phyloP scores from a whole-genome alignment of 2,113 vertebrate species.

The Ictidomys tridecemlineatus region DNA sequence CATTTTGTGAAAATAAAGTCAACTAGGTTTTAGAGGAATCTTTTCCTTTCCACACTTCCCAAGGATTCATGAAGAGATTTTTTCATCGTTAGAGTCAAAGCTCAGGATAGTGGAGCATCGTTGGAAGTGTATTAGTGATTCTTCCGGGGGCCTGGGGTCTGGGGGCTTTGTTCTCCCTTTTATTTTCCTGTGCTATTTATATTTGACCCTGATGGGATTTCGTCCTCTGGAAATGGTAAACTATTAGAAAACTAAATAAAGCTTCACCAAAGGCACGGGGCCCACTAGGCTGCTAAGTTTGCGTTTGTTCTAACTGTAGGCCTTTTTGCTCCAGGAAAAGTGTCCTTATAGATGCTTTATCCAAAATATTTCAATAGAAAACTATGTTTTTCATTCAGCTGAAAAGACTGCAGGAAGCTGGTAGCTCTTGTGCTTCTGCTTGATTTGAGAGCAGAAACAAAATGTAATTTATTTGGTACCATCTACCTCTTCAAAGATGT shows the following conservation, averaged over 20 bases:
- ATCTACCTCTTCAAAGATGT: not conserved
- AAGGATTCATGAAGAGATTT: not conserved
- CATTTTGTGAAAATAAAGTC: not conserved
- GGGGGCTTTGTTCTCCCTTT: no score
- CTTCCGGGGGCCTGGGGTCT: not conserved
- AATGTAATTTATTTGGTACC: not conserved
- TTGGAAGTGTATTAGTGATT: accelerated
- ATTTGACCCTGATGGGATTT: not conserved
- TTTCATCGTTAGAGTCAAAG: not conserved
- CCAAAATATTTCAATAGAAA: not conserved
- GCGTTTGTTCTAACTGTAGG: not conserved
- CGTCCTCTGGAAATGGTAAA: not conserved
- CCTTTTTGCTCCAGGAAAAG: not conserved
- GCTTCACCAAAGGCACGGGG: not conserved
- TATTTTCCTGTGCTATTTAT: not conserved
- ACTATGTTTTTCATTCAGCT: not conserved
- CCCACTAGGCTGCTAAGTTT: not conserved
- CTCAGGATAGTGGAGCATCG: not conserved
- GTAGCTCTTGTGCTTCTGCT: not conserved
- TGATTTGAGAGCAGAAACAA: not conserved
- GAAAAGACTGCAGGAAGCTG: not conserved
- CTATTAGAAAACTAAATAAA: not conserved
- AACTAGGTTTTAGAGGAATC: not conserved
- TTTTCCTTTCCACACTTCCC: not conserved
- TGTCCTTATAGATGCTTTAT: not conserved